Conservation (phyloP, 2,797 vertebrate species). For the Crotalus adamanteus region DNA sequence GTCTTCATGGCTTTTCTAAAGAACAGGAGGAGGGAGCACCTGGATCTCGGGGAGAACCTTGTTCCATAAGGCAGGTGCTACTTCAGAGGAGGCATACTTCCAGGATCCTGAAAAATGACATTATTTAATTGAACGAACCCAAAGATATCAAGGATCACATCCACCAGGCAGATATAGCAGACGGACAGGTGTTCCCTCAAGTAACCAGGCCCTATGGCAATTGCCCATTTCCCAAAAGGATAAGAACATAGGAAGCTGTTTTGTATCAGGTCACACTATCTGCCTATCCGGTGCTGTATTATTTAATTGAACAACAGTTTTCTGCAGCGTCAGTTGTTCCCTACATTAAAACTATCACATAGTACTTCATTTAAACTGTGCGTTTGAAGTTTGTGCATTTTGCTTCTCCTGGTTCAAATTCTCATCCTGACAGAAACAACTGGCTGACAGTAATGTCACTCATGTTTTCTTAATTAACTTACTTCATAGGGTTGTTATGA, state of each 20-base stretch:
- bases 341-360: not conserved
- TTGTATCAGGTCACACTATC: not conserved
- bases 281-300: not conserved
- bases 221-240: not conserved
- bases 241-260: not conserved
- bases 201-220: not conserved
- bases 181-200: too few species aligned
- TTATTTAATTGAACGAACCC: too few species aligned
- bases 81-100: too few species aligned
- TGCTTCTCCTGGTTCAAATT: not conserved
- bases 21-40: too few species aligned
- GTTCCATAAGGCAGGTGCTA: too few species aligned
- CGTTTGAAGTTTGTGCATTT: not conserved
- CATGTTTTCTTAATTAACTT: not conserved
- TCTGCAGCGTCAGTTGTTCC: not conserved
- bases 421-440: not conserved
- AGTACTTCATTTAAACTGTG: not conserved
- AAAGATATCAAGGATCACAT: too few species aligned
- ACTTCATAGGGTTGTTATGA: not conserved
- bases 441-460: not conserved
- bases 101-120: too few species aligned
- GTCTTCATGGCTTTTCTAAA: too few species aligned
- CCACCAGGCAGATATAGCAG: too few species aligned
- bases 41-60: too few species aligned
- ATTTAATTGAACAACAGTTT: not conserved